Conservation (phyloP, 2,797 vertebrate genomes). For the Salarias fasciatus region DNA sequence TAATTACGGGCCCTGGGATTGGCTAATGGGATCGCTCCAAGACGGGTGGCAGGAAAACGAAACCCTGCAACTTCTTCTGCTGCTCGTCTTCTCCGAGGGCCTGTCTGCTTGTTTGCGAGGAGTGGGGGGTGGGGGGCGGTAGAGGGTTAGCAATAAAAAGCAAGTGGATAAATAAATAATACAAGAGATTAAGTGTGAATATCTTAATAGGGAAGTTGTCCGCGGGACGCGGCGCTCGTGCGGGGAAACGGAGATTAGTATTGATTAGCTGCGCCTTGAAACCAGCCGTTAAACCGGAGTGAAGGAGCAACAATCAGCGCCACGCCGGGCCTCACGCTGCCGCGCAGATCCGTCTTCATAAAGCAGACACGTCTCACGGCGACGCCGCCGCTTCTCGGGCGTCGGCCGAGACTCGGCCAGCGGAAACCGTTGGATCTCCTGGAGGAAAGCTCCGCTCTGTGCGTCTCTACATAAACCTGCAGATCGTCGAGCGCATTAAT, state of each 20-base stretch:
- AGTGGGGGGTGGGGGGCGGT: not conserved
- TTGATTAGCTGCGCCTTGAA: conserved; percentile 42
- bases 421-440: no score
- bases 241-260: conserved; percentile 19
- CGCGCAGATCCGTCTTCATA: conserved; percentile 31
- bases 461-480: no score
- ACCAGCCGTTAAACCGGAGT: conserved; percentile 28
- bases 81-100: conserved; percentile 29
- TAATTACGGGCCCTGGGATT: conserved; percentile 96
- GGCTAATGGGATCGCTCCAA: conserved; percentile 92
- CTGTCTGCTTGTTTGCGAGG: conserved; percentile 15
- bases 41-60: conserved; percentile 64
- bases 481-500: no score
- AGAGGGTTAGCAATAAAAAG: conserved; percentile 34
- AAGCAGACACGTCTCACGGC: conserved; percentile 7
- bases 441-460: no score
- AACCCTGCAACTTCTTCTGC: conserved; percentile 23
- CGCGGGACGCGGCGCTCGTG: conserved; percentile 13
- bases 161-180: conserved; percentile 35
- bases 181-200: conserved; percentile 37
- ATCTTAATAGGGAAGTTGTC: conserved; percentile 24
- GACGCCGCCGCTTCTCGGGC: conserved; percentile 3
- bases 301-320: conserved; percentile 39
- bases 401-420: no score
- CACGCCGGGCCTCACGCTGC: not conserved